Evolutionary conservation across 2,797 vertebrate species (phyloP), one percentile per base, ranked within the genome.

Genomic region (Cuniculus paca): DNA sequence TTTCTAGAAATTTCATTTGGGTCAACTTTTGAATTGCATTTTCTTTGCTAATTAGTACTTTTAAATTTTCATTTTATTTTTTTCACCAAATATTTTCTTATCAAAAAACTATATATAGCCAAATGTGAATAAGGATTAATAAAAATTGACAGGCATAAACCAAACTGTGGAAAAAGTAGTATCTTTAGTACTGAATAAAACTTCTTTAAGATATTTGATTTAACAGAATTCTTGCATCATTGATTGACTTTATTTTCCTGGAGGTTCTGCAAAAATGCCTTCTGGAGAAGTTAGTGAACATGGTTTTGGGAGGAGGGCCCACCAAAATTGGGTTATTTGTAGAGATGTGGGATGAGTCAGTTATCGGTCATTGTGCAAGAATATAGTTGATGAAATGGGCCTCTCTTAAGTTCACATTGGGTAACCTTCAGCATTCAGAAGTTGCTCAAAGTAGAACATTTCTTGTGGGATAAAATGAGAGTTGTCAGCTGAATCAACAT

Each of bases 141-240:
- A 75, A 70, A 90, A 65, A 63, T 65, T 39, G 34, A 50, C 19
- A 60, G 74, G 4, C 58, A 90, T 52, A 74, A 95, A 22, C 63
- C 50, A 81, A 63, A 36, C 86, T 86, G 50, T 68, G 39, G 39
- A 39, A 63, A 90, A 86, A 42, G 28, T 17, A 52, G 60, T 90
- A 68, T 45, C 17, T 22, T 86, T 19, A 87, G 45, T 61, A 65
- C 75, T 74, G 56, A 74, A 22, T 80, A 65, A 58, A 93, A 63
- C 5, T 56, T 3, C 39, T 48, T 65, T 42, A n/a, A 52, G 63
- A 86, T 54, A n/a, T 91, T 80, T 58, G 36, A 70, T 50, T 60
- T 28, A 81, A 60, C 19, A 91, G 52, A 91, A 87, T 87, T 90
- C 50, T 36, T 87, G 70, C 42, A 90, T 48, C 74, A 86, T 52